These are phyloP conservation scores for Diarsia brunnea DNA, from an alignment of 2,888 invertebrate genomes.

Conservation along the genomic window DNA sequence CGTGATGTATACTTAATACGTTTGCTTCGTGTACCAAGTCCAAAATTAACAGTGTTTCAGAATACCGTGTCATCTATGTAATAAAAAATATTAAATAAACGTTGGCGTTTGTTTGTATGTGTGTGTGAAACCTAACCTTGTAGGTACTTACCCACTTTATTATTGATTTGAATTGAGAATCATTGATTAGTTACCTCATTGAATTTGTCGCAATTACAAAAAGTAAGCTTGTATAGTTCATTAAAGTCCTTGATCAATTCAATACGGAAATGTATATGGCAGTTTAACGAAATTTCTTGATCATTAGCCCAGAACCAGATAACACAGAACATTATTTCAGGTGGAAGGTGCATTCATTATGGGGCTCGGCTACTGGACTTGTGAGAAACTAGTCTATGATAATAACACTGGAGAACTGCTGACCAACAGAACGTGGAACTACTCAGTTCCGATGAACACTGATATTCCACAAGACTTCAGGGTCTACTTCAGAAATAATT, in stretches of 20 bases:
- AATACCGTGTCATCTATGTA: too few species aligned
- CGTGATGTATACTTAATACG: too few species aligned
- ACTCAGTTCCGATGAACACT: constrained; percentile 88
- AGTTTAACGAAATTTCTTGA: background rate
- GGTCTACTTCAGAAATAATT: constrained; percentile 85
- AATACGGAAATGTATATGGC: background rate
- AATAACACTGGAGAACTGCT: constrained; percentile 33
- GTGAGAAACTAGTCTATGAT: constrained; percentile 16
- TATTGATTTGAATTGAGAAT: too few species aligned
- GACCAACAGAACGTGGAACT: constrained; percentile 46
- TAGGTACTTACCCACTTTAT: too few species aligned
- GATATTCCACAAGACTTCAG: constrained; percentile 92
- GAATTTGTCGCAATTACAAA: too few species aligned
- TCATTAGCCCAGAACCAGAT: background rate
- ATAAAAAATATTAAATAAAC: too few species aligned
- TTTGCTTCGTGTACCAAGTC: too few species aligned
- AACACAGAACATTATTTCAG: constrained; percentile 10
- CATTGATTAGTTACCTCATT: too few species aligned
- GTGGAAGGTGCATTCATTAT: constrained; percentile 88
- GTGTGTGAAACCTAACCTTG: too few species aligned
- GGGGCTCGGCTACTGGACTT: constrained; percentile 92
- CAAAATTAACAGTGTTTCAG: too few species aligned
- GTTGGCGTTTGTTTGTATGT: too few species aligned
- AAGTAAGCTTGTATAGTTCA: too few species aligned
- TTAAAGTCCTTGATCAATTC: background rate